Percentiles rank a stretch among this genome's conserved stretches.
Evolutionary conservation across 2,113 vertebrate species (phyloP).

Genomic region (Rhadina sibilatrix): DNA sequence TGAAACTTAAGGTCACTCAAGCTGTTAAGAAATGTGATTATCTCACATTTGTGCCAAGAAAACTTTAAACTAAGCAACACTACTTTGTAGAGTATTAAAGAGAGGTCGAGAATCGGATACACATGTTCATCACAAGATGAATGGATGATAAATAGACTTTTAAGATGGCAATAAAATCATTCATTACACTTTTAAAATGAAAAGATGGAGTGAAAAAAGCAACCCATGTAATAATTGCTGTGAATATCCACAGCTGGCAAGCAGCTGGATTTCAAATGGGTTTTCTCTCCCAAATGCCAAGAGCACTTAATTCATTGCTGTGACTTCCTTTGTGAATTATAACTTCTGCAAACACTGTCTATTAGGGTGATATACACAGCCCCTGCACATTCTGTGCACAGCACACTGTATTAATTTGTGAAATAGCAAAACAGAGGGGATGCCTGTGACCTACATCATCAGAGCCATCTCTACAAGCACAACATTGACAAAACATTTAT

Average conservation of each 20-base stretch:
- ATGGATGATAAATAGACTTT: constrained; percentile 56
- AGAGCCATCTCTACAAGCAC: background rate
- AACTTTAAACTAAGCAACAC: constrained; percentile 8
- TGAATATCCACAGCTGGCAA: constrained; percentile 59
- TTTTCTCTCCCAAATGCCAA: constrained; percentile 36
- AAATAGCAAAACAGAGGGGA: background rate
- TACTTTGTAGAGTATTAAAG: background rate
- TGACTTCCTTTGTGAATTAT: constrained; percentile 7
- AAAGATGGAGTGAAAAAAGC: constrained; percentile 23
- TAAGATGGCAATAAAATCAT: constrained; percentile 35
- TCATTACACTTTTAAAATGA: constrained; percentile 28
- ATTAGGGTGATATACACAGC: constrained; percentile 7
- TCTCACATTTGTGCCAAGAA: background rate
- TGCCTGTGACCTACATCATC: background rate
- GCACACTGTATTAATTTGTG: background rate
- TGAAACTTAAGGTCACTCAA: constrained; percentile 28
- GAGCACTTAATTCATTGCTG: constrained; percentile 35
- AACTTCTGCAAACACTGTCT: constrained; percentile 38
- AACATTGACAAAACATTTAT: background rate
- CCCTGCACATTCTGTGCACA: background rate
- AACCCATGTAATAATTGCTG: constrained; percentile 20
- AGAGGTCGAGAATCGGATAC: background rate
- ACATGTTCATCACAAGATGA: constrained; percentile 5
- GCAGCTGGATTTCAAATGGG: constrained; percentile 53
- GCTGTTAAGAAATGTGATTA: constrained; percentile 1